Percentiles rank a stretch among this genome's conserved stretches.
Evolutionary conservation across 2,797 vertebrate species (phyloP).

Genomic region (Anguilla megastoma): DNA sequence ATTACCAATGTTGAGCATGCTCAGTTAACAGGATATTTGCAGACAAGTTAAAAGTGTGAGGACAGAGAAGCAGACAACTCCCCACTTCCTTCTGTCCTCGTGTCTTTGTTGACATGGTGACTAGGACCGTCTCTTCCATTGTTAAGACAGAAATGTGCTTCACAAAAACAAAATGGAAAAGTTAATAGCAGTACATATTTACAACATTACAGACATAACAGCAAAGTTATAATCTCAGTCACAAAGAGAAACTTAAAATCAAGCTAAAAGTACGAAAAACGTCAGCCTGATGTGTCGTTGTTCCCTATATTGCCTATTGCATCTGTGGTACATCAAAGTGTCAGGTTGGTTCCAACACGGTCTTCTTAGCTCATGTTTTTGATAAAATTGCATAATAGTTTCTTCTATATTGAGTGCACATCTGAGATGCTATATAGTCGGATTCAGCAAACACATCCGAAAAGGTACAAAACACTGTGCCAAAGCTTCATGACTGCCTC

Average conservation of each 20-base stretch:
- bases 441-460: slow-evolving; percentile 1
- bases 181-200: slow-evolving; percentile 65
- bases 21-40: not conserved
- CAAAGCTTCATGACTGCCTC: not conserved
- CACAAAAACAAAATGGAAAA: slow-evolving; percentile 37
- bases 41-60: not conserved
- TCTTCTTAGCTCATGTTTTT: slow-evolving; percentile 1
- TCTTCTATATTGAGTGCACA: not conserved
- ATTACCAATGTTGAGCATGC: slow-evolving; percentile 3
- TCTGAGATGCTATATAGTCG: not conserved
- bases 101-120: not conserved
- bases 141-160: slow-evolving; percentile 32
- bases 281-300: not conserved
- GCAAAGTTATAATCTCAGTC: slow-evolving; percentile 20
- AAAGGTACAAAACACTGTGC: not conserved
- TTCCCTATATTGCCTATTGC: not conserved
- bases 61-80: not conserved
- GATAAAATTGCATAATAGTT: not conserved
- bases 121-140: slow-evolving; percentile 13
- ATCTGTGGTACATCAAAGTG: not conserved
- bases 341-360: not conserved
- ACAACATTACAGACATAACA: slow-evolving; percentile 56
- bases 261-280: slow-evolving; percentile 6
- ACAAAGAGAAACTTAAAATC: slow-evolving; percentile 29
- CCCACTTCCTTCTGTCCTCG: not conserved